A percentile compares a stretch with the other conserved stretches of the same genome.
Evolutionary conservation across 2,113 vertebrate species (phyloP).

Genomic region (Raja brachyura): DNA sequence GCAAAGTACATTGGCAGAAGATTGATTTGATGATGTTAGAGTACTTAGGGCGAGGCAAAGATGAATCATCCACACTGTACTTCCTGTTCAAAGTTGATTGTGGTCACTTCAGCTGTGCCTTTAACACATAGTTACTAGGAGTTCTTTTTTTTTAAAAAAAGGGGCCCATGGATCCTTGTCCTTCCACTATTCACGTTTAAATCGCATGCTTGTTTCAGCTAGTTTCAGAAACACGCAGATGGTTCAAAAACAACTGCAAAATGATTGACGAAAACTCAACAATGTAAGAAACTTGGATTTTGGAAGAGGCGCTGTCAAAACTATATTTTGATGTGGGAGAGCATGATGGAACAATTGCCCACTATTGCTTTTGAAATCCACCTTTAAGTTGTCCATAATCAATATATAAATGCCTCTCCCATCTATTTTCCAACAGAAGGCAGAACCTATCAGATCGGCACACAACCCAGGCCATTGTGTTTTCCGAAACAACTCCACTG

Average conservation of each 20-base stretch:
- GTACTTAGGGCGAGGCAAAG: too few relatives aligned
- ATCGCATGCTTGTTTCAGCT: neutral
- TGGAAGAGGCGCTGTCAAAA: neutral
- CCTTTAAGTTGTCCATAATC: neutral
- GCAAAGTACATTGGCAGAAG: too few relatives aligned
- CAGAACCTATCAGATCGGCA: neutral
- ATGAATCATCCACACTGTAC: too few relatives aligned
- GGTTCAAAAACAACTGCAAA: neutral
- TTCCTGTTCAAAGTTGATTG: too few relatives aligned
- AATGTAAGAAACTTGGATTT: neutral
- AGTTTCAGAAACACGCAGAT: neutral
- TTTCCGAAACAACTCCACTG: too few relatives aligned
- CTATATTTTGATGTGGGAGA: neutral
- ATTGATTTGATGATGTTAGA: too few relatives aligned
- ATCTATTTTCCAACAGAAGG: neutral
- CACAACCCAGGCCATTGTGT: neutral
- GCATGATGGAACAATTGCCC: neutral
- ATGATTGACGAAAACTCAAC: neutral
- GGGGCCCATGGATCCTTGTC: too few relatives aligned
- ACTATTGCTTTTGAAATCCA: neutral
- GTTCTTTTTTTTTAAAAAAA: too few relatives aligned
- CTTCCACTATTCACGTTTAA: neutral
- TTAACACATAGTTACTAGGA: too few relatives aligned
- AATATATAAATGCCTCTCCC: too few relatives aligned
- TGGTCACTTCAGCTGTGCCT: too few relatives aligned